Evolutionary conservation across 2,113 vertebrate genomes (phyloP), one percentile per base, ranked within the genome.

Genomic region (Mormoops blainvillei): DNA sequence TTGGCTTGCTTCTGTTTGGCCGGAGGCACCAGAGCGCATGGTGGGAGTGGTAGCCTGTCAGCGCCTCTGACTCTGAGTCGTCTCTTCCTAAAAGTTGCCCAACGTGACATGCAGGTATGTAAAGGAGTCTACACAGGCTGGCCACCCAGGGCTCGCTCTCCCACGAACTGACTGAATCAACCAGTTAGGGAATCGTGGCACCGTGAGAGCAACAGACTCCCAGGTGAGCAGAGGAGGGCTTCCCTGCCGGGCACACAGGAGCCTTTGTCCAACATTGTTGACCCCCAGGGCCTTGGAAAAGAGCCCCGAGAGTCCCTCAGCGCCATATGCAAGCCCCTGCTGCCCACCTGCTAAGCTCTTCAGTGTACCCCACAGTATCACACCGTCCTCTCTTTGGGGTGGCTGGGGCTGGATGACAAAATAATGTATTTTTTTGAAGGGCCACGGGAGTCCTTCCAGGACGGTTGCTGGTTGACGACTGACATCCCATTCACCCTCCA

Each of bases 41-140:
- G 3, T 2, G 15, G 18, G 68, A 63, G 50, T 0, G n/a, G 26
- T 24, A 61, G 20, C 9, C 73, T 50, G 31, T n/a, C 2, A 7
- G 3, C 14, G 11, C 33, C 61, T 70, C 36, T 18, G 4, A 0
- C n/a, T n/a, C n/a, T n/a, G n/a, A n/a, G 2, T 24, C 9, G 0
- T 18, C 33, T 22, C 20, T 89, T 50, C 91, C 48, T n/a, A 43
- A 7, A 12, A 22, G 28, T 2, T 61, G 28, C 7, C 48, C 74
- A 15, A 1, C 11, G 0, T 22, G 77, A 36, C 3, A 1, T 9
- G 9, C 22, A 2, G 24, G 33, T 14, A 4, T 22, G 11, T 36
- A 2, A 68, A 65, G 5, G 10, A 4, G 43, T 71, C 36, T 38
- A 3, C 24, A 7, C 9, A 0, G 36, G 14, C 82, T 12, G 38